These are phyloP conservation scores for Agrotis puta DNA, from an alignment of 2,888 invertebrate genomes.

Conservation along the genomic window DNA sequence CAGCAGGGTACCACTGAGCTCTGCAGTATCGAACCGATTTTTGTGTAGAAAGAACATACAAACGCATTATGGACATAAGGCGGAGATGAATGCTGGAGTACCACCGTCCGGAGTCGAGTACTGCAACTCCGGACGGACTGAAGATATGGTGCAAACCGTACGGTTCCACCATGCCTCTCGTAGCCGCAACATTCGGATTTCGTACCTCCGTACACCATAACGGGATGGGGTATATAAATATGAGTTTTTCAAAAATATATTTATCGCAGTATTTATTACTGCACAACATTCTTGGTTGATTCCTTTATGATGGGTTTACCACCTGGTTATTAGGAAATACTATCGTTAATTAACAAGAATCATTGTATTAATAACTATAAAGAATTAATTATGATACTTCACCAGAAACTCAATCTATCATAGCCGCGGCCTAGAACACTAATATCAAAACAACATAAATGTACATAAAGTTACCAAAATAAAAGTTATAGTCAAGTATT, in stretches of 20 bases:
- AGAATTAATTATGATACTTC: background rate
- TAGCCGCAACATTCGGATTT: background rate
- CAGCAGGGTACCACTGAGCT: background rate
- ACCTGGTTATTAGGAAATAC: background rate
- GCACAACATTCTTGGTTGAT: no score
- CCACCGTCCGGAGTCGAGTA: no score
- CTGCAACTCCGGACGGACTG: no score
- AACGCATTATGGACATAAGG: no score
- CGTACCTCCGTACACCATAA: background rate
- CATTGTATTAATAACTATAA: background rate
- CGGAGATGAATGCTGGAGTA: no score
- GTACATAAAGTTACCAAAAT: constrained; percentile 8
- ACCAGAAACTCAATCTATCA: constrained; percentile 6
- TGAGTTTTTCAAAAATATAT: no score
- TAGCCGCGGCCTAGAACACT: background rate
- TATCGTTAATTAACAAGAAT: background rate
- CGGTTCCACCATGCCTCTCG: background rate
- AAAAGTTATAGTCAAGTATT: background rate
- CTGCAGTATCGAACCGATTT: no score
- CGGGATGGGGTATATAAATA: background rate
- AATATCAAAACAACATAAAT: background rate
- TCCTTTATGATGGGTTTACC: no score
- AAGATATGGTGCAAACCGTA: no score
- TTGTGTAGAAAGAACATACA: no score
- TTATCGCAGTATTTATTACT: no score